Evolutionary conservation across 2,888 invertebrate genomes (phyloP).

Genomic region (Carpatolechia fugitivella): DNA sequence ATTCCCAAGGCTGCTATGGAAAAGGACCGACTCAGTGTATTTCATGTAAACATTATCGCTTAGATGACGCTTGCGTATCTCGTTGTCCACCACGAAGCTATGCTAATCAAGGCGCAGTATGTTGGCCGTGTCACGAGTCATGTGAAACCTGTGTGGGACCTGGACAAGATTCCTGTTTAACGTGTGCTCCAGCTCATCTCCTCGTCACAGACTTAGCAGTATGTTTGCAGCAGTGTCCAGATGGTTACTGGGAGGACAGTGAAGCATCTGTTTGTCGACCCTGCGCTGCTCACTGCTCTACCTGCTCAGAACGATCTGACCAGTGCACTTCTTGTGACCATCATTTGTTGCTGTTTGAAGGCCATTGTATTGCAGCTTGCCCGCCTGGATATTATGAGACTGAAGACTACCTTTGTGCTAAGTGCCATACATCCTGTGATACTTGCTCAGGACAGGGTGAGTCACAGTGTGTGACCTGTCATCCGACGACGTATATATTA

Average conservation of each 20-base stretch:
- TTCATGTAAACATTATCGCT: constrained; percentile 87
- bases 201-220: constrained; percentile 91
- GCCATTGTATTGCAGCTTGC: constrained; percentile 90
- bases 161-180: constrained; percentile 91
- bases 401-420: constrained; percentile 90
- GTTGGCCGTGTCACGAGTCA: constrained; percentile 93
- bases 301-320: constrained; percentile 90
- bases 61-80: constrained; percentile 91
- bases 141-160: constrained; percentile 94
- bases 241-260: constrained; percentile 91
- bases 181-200: constrained; percentile 90
- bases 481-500: constrained; percentile 83
- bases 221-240: constrained; percentile 92
- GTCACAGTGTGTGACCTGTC: constrained; percentile 90
- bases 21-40: constrained; percentile 91
- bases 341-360: constrained; percentile 89
- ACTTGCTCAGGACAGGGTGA: constrained; percentile 89
- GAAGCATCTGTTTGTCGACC: constrained; percentile 88
- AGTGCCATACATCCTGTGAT: constrained; percentile 88
- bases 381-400: constrained; percentile 90
- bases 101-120: constrained; percentile 88
- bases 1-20: constrained; percentile 91
- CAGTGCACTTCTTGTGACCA: constrained; percentile 93
- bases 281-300: constrained; percentile 92
- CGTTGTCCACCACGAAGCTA: constrained; percentile 92